Evolutionary conservation across 2,113 vertebrate species (phyloP).

Genomic region (Prolemur simus): DNA sequence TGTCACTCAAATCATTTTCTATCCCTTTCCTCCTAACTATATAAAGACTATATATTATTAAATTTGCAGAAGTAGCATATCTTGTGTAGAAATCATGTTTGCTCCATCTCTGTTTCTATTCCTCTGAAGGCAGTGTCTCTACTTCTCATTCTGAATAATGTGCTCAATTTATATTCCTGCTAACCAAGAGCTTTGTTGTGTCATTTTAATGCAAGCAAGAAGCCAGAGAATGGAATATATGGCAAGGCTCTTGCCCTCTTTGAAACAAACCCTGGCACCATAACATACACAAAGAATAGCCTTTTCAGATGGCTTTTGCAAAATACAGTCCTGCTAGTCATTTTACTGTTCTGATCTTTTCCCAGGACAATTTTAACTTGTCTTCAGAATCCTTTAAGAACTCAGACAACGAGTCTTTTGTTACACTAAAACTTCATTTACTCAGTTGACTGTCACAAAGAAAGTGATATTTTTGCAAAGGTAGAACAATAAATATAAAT

Average conservation of each 20-base stretch:
- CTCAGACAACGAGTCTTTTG: conserved; percentile 19
- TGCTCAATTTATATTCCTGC: not conserved
- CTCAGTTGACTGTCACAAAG: conserved; percentile 35
- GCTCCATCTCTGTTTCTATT: not conserved
- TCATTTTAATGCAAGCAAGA: not conserved
- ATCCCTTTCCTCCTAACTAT: not conserved
- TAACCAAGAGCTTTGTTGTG: not conserved
- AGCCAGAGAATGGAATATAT: not conserved
- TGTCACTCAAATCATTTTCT: not conserved
- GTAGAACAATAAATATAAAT: conserved; percentile 13
- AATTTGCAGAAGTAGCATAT: not conserved
- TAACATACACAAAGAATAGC: not conserved
- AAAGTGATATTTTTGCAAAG: not conserved
- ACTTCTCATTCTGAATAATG: not conserved
- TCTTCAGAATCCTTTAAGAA: conserved; percentile 41
- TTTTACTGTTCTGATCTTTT: conserved; percentile 52
- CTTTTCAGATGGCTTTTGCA: conserved; percentile 25
- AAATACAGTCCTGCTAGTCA: not conserved
- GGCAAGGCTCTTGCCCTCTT: not conserved
- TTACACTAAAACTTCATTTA: not conserved
- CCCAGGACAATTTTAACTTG: conserved; percentile 50
- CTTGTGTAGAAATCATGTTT: not conserved
- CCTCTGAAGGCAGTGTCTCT: not conserved
- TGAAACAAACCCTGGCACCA: conserved; percentile 22
- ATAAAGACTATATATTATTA: not conserved